Evolutionary conservation across 2,797 vertebrate genomes (phyloP).

Genomic region (Poecilia velifera): DNA sequence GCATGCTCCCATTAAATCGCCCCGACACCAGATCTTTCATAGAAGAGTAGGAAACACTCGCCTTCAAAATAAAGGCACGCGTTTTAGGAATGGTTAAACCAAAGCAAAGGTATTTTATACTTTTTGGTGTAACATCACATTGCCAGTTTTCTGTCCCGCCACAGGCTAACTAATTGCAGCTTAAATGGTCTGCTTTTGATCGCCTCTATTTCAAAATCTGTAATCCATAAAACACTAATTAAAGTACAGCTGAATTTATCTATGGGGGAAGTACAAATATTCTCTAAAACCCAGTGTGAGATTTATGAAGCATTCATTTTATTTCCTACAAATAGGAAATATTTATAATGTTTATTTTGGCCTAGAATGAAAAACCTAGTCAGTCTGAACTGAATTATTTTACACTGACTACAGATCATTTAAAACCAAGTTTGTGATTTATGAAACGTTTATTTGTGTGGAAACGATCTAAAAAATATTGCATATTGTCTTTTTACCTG

Average conservation of each 20-base stretch:
- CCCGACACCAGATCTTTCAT: background rate
- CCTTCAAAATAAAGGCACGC: background rate
- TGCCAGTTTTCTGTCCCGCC: background rate
- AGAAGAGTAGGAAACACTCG: background rate
- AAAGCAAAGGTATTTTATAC: background rate
- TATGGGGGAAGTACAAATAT: background rate
- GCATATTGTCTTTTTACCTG: background rate
- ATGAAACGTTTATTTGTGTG: background rate
- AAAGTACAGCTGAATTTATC: background rate
- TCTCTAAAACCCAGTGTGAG: background rate
- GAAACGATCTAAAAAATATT: background rate
- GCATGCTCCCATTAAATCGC: background rate
- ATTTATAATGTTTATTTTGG: background rate
- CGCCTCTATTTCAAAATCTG: background rate
- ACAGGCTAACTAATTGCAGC: background rate
- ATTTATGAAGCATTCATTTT: background rate
- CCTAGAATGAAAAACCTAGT: background rate
- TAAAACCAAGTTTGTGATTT: background rate
- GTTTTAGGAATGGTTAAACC: background rate
- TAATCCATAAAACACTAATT: background rate
- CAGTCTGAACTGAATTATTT: background rate
- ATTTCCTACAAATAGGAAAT: background rate
- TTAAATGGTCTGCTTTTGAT: background rate
- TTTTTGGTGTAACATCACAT: background rate
- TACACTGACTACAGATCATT: background rate